These are phyloP conservation scores for Xiphias gladius DNA, from an alignment of 2,113 vertebrate species.

Conservation along the genomic window DNA sequence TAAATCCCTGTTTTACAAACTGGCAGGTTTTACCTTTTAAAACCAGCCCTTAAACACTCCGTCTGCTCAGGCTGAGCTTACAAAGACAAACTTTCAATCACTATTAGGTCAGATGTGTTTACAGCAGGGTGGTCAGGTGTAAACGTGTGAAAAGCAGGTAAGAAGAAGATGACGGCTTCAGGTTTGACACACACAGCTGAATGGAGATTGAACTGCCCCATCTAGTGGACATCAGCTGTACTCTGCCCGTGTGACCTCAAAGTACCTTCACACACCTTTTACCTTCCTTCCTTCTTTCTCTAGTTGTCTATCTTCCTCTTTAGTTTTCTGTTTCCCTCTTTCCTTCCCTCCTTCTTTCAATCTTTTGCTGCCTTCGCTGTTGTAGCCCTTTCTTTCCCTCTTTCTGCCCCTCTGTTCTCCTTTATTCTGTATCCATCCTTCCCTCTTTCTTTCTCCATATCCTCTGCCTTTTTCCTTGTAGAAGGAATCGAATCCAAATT, in stretches of 20 bases:
- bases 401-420: not conserved
- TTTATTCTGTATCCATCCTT: too few relatives aligned
- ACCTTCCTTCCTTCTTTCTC: too few relatives aligned
- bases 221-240: conserved; percentile 53
- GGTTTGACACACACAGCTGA: not conserved
- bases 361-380: not conserved
- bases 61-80: too few relatives aligned
- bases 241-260: conserved; percentile 10
- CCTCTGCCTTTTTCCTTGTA: not conserved
- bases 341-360: not conserved
- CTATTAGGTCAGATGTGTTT: too few relatives aligned
- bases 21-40: too few relatives aligned
- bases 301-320: not conserved
- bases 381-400: not conserved
- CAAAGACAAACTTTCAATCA: too few relatives aligned
- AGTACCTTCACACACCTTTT: not conserved
- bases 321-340: not conserved
- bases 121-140: not conserved
- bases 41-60: too few relatives aligned
- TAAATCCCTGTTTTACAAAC: too few relatives aligned
- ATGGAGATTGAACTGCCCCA: conserved; percentile 44
- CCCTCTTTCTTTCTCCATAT: not conserved
- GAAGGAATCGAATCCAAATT: too few relatives aligned
- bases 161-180: not conserved
- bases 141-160: not conserved